Evolutionary conservation across 2,888 invertebrate genomes (phyloP), one percentile per base, ranked within the genome.

Genomic region (Eupsilia transversa): DNA sequence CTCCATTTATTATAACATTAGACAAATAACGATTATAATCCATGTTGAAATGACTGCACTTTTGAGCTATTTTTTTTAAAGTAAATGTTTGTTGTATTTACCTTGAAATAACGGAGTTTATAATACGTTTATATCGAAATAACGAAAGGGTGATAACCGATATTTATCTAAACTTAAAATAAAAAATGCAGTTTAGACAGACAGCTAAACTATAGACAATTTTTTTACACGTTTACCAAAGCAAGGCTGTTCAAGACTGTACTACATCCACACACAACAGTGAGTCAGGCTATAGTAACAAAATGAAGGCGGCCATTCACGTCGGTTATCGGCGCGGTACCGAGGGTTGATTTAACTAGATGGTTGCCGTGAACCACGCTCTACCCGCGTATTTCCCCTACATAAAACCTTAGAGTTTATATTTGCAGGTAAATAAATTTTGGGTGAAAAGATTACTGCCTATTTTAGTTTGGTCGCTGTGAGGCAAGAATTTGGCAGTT

Each of bases 331-430:
- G 87, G 74, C 80, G 82, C 74, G 72, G 77, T 74, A 69, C 81
- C 77, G 81, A 84, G 87, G 86, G 86, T 88, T 87, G 88, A 88
- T 89, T 90, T 89, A 90, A 90, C 90, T 88, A 85, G 88, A 89
- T 84, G 89, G 88, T 84, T 83, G 80, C 88, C 82, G 84, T 84
- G 86, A 87, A 87, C 88, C 81, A 84, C 83, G 84, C 81, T 86
- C 80, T 79, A 72, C 80, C 81, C 86, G 78, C 83, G 80, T 84
- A 85, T 83, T 87, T 86, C 86, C 88, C 88, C 85, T 79, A 79
- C 78, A 85, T 82, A 84, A 80, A 76, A 64, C 57, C 87, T 78
- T 63, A 90, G 89, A 89, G 52, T 86, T 76, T 84, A 65, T 64
- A 38, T 56, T 66, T 46, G 64, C 54, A 69, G 66, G 60, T 74